These are phyloP conservation scores for Tridacna gigas DNA, from an alignment of 2,888 invertebrate genomes.

Conservation along the genomic window DNA sequence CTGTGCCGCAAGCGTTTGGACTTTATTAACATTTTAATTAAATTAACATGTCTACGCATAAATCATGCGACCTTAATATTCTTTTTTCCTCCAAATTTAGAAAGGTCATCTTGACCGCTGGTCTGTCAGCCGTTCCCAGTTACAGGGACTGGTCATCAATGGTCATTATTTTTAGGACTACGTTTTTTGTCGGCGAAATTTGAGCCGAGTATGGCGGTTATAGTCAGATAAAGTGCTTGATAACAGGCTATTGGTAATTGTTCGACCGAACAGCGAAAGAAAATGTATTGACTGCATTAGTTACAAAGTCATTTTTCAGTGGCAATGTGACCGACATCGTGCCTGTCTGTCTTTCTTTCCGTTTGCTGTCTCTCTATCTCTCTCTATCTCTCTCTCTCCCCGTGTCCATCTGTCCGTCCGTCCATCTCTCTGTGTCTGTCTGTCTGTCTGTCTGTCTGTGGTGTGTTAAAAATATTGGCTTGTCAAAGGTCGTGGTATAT, in stretches of 20 bases:
- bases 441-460: no score
- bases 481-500: no score
- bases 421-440: no score
- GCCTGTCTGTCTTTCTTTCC: no score
- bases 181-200: slow-evolving; percentile 17
- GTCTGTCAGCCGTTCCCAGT: slow-evolving; percentile 6
- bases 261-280: background rate
- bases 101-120: slow-evolving; percentile 17
- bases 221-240: slow-evolving; percentile 1
- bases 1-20: no score
- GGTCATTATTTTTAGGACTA: slow-evolving; percentile 16
- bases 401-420: no score
- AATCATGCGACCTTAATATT: slow-evolving; percentile 1
- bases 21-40: slow-evolving; percentile 21
- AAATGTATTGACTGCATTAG: background rate
- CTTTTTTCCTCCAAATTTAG: background rate
- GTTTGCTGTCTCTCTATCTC: no score
- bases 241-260: slow-evolving; percentile 2
- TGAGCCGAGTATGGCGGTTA: slow-evolving; percentile 9
- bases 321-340: no score
- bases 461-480: no score
- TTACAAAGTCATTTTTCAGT: no score
- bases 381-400: no score
- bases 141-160: slow-evolving; percentile 11
- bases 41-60: slow-evolving; percentile 22